These are phyloP conservation scores for Acrobasis suavella DNA, from an alignment of 2,888 invertebrate species.

Conservation along the genomic window DNA sequence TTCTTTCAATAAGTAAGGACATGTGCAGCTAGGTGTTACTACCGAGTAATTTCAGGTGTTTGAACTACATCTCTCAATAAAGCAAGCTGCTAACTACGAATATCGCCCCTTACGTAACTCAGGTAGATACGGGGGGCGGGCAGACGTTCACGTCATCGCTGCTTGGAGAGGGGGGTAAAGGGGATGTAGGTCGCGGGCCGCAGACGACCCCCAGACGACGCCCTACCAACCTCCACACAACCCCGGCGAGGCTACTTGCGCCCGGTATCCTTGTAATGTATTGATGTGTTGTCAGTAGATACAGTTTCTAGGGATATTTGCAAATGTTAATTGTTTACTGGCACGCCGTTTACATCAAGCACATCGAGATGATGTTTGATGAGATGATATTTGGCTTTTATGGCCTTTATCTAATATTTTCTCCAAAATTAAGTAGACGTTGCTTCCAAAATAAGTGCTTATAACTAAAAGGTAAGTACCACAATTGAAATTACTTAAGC, in stretches of 20 bases:
- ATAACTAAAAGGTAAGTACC: too few relatives aligned
- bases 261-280: constrained; percentile 15
- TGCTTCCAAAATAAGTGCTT: too few relatives aligned
- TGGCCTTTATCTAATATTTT: too few relatives aligned
- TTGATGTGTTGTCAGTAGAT: constrained; percentile 4
- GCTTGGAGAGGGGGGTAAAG: constrained; percentile 36
- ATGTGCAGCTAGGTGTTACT: background rate
- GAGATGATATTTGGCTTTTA: too few relatives aligned
- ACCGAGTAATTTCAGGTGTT: background rate
- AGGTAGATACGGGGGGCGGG: constrained; percentile 51
- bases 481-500: too few relatives aligned
- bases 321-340: too few relatives aligned
- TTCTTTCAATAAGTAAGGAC: too few relatives aligned
- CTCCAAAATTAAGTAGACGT: too few relatives aligned
- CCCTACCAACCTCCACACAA: constrained; percentile 45
- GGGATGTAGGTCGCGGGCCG: constrained; percentile 74
- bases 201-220: constrained; percentile 79
- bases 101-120: constrained; percentile 70
- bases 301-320: too few relatives aligned
- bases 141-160: constrained; percentile 51
- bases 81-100: constrained; percentile 43
- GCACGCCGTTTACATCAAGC: too few relatives aligned
- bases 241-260: constrained; percentile 29
- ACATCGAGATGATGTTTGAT: too few relatives aligned
- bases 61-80: background rate